Evolutionary conservation across 1,140 invertebrate species (phyloP).

Genomic region (Drosophila pseudoananassae): DNA sequence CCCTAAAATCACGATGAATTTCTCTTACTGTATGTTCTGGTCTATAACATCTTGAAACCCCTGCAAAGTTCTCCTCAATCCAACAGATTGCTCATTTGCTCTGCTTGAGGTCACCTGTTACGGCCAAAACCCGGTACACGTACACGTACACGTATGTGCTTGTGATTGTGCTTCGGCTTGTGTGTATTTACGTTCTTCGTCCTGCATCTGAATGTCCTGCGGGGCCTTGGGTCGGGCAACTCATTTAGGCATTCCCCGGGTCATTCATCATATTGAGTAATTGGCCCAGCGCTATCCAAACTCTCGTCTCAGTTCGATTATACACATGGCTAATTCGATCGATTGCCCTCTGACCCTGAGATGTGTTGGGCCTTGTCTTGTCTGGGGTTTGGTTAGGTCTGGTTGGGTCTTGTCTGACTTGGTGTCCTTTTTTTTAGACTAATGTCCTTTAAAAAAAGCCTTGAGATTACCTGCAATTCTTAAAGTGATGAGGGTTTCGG

Average conservation of each 20-base stretch:
- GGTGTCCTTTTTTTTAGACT: background rate
- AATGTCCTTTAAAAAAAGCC: background rate
- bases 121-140: background rate
- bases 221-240: constrained; percentile 6
- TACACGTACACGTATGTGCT: background rate
- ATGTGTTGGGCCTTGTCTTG: background rate
- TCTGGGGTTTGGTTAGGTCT: background rate
- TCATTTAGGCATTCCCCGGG: constrained; percentile 25
- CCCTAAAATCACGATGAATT: background rate
- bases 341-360: constrained; percentile 24
- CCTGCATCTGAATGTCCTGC: constrained; percentile 4
- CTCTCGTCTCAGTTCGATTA: constrained; percentile 23
- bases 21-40: background rate
- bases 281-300: constrained; percentile 25
- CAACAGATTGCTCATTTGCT: constrained; percentile 56
- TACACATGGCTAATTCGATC: constrained; percentile 38
- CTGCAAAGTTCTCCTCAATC: constrained; percentile 32
- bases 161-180: background rate
- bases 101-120: constrained; percentile 55
- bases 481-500: background rate
- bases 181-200: background rate
- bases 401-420: background rate
- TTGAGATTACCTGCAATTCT: background rate
- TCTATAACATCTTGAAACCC: constrained; percentile 13
- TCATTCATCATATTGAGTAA: constrained; percentile 52